Percentiles rank a stretch among this genome's conserved stretches.
These are phyloP conservation scores for Drosophila auraria DNA, from an alignment of 1,140 invertebrate species.

Conservation along the genomic window DNA sequence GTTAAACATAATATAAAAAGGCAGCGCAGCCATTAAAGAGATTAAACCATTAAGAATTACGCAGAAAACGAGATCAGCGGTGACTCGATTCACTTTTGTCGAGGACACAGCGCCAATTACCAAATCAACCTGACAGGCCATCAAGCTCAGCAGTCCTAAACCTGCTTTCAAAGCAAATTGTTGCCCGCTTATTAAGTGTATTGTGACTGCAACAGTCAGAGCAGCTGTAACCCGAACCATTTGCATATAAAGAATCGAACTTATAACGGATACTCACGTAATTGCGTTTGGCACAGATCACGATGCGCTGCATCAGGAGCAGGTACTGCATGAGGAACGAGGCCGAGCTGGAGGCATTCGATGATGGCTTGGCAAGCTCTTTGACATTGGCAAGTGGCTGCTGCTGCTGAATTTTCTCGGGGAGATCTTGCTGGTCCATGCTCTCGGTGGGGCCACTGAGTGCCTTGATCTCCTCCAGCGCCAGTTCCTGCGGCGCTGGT, in stretches of 20 bases:
- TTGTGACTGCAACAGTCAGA: constrained; percentile 10
- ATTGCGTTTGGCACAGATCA: constrained; percentile 87
- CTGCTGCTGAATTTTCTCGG: constrained; percentile 11
- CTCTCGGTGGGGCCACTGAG: constrained; percentile 39
- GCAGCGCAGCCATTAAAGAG: constrained; percentile 16
- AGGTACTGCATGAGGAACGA: constrained; percentile 86
- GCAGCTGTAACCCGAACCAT: neutral
- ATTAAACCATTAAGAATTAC: constrained; percentile 47
- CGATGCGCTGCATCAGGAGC: constrained; percentile 88
- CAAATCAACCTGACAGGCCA: constrained; percentile 59
- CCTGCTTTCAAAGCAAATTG: constrained; percentile 35
- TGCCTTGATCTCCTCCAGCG: constrained; percentile 72
- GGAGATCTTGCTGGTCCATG: constrained; percentile 2
- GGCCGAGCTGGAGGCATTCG: constrained; percentile 58
- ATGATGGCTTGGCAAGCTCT: constrained; percentile 43
- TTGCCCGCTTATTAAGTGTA: constrained; percentile 12
- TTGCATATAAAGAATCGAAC: neutral
- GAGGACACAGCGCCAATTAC: constrained; percentile 47
- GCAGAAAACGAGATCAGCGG: constrained; percentile 36
- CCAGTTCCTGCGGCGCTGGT: constrained; percentile 64
- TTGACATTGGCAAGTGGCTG: constrained; percentile 40
- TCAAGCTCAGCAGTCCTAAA: constrained; percentile 49
- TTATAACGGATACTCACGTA: constrained; percentile 86
- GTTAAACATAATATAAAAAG: constrained; percentile 22
- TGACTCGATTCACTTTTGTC: constrained; percentile 32